These are phyloP conservation scores for Symphodus melops DNA, from an alignment of 2,113 vertebrate genomes.

Conservation along the genomic window DNA sequence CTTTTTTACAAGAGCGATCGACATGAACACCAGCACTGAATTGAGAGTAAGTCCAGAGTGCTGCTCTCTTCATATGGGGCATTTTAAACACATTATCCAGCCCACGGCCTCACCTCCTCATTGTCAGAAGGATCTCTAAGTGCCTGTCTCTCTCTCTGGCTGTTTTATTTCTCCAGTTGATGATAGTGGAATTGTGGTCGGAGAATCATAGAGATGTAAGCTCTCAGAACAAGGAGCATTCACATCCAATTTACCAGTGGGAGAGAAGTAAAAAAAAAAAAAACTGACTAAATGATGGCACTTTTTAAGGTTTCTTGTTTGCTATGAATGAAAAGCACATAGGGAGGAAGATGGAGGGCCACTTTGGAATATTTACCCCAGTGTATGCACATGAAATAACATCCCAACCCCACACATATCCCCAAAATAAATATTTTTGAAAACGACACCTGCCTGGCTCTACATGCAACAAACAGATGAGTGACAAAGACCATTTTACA, in stretches of 20 bases:
- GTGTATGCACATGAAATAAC: too few relatives aligned
- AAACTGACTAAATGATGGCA: not conserved
- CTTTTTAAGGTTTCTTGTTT: not conserved
- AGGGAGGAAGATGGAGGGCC: not conserved
- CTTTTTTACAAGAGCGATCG: constrained; percentile 28
- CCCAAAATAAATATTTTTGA: too few relatives aligned
- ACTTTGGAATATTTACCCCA: not conserved
- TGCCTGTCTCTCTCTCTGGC: constrained; percentile 21
- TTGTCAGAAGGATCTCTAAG: constrained; percentile 28
- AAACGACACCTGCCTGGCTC: too few relatives aligned
- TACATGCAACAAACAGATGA: too few relatives aligned
- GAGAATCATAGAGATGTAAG: constrained; percentile 4
- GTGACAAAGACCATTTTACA: too few relatives aligned
- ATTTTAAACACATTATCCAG: constrained; percentile 43
- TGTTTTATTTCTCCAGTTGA: not conserved
- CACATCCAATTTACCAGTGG: not conserved
- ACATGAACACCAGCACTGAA: constrained; percentile 2
- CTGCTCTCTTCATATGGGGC: not conserved
- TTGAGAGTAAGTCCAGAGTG: constrained; percentile 32
- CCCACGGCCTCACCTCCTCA: constrained; percentile 6
- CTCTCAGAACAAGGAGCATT: not conserved
- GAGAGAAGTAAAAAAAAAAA: not conserved
- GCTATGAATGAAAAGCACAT: not conserved
- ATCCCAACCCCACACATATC: too few relatives aligned
- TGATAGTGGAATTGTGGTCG: not conserved